These are phyloP conservation scores for Bicyclus anynana DNA, from an alignment of 1,140 invertebrate species.

Conservation along the genomic window DNA sequence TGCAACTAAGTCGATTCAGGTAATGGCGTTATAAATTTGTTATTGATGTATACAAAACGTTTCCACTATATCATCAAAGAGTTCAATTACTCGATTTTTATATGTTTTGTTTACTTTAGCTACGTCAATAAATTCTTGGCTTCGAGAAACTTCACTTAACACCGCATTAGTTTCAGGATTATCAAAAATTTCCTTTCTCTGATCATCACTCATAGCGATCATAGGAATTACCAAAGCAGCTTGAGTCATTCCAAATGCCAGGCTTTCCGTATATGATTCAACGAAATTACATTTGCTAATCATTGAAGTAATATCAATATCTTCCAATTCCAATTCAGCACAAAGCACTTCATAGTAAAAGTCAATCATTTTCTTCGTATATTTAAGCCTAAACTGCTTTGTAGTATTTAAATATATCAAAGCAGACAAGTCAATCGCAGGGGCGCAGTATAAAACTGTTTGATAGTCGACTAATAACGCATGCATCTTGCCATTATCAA, in stretches of 20 bases:
- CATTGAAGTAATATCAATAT: conserved; percentile 46
- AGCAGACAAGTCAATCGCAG: conserved; percentile 74
- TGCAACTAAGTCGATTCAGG: no score
- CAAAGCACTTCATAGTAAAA: conserved; percentile 67
- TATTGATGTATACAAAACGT: conserved; percentile 31
- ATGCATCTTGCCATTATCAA: conserved; percentile 41
- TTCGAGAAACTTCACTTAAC: conserved; percentile 64
- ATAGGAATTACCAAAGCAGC: conserved; percentile 73
- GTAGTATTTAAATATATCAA: conserved; percentile 76
- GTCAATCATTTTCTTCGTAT: conserved; percentile 54
- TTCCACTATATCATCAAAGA: conserved; percentile 75
- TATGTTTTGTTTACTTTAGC: conserved; percentile 61
- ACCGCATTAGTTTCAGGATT: conserved; percentile 53
- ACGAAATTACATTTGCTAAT: conserved; percentile 47
- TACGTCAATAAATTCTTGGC: conserved; percentile 66
- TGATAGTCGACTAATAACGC: conserved; percentile 82
- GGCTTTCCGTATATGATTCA: conserved; percentile 62
- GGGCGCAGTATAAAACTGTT: conserved; percentile 76
- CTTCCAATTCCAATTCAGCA: conserved; percentile 52
- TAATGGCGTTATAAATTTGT: no score
- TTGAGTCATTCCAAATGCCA: conserved; percentile 71
- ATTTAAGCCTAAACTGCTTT: conserved; percentile 49
- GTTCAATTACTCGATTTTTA: conserved; percentile 56
- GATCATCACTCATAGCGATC: conserved; percentile 48
- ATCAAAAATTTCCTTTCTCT: conserved; percentile 50